Percentiles rank a stretch among this genome's conserved stretches.
phyloP scores from a whole-genome alignment of 2,113 vertebrate species.

The Chrysemys picta region DNA sequence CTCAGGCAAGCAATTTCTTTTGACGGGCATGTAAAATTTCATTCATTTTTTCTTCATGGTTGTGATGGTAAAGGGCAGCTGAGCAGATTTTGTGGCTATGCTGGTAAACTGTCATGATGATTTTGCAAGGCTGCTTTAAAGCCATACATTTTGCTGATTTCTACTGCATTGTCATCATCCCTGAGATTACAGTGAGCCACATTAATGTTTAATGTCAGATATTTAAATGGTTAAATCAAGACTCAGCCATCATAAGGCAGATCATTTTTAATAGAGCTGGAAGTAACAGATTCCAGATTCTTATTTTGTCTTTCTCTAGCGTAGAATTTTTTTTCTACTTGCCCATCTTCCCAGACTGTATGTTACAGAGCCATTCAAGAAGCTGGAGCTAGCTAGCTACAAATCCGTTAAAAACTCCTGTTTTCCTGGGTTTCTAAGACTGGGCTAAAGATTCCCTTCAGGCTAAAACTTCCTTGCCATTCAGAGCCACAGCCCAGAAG shows the following conservation, averaged over 20 bases:
- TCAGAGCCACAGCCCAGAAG: background rate
- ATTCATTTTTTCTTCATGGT: background rate
- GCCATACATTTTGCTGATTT: background rate
- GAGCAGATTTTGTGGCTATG: background rate
- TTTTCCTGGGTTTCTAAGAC: conserved; percentile 46
- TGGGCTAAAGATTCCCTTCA: conserved; percentile 39
- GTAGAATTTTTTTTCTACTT: background rate
- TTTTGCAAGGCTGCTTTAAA: conserved; percentile 7
- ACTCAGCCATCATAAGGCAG: background rate
- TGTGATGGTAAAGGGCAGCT: background rate
- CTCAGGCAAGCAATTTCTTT: background rate
- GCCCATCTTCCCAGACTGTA: background rate
- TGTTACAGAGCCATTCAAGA: conserved; percentile 39
- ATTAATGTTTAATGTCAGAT: background rate
- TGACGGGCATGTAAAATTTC: conserved; percentile 19
- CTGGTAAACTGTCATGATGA: conserved; percentile 21
- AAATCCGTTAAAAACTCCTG: conserved; percentile 14
- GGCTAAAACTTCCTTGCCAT: conserved; percentile 15
- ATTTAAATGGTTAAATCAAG: background rate
- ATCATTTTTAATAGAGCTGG: background rate
- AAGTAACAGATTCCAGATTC: background rate
- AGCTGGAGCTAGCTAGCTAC: conserved; percentile 35
- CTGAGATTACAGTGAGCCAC: background rate
- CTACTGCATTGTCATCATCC: background rate
- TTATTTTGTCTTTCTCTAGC: background rate